These are phyloP conservation scores for Dermatemys mawii DNA, from an alignment of 2,113 vertebrate genomes.

Conservation along the genomic window DNA sequence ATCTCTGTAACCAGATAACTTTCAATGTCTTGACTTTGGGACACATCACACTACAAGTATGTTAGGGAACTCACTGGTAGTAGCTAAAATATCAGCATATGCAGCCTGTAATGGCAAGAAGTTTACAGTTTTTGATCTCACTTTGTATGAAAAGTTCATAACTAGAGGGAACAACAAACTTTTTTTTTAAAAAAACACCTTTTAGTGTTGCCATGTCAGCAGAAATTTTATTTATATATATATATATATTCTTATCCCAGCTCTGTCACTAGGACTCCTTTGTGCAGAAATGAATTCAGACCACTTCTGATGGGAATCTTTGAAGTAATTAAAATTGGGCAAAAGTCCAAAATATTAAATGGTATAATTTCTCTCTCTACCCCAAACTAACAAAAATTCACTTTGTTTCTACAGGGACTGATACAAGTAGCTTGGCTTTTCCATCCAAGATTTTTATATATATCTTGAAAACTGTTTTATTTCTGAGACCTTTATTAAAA, in stretches of 20 bases:
- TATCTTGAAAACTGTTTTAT: no score
- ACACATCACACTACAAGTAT: rapidly evolving
- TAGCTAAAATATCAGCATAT: neutral
- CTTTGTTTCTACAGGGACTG: neutral
- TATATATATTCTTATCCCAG: neutral
- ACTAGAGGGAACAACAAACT: conserved; percentile 23
- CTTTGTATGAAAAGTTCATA: neutral
- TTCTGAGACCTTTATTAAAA: no score
- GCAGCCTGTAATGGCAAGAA: neutral
- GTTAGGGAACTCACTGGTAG: neutral
- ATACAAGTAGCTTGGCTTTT: neutral
- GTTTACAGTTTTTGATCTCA: neutral
- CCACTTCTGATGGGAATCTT: neutral
- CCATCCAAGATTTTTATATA: neutral
- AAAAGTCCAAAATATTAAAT: neutral
- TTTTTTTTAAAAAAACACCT: conserved; percentile 21
- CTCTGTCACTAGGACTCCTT: neutral
- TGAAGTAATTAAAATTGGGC: neutral
- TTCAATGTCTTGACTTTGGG: rapidly evolving
- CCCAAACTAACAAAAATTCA: neutral
- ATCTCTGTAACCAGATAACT: neutral
- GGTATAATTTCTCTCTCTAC: neutral
- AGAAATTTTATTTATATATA: neutral
- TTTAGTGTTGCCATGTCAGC: conserved; percentile 42
- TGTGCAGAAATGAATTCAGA: neutral